These are phyloP conservation scores for Intellagama lesueurii DNA, from an alignment of 2,797 vertebrate genomes.

Conservation along the genomic window DNA sequence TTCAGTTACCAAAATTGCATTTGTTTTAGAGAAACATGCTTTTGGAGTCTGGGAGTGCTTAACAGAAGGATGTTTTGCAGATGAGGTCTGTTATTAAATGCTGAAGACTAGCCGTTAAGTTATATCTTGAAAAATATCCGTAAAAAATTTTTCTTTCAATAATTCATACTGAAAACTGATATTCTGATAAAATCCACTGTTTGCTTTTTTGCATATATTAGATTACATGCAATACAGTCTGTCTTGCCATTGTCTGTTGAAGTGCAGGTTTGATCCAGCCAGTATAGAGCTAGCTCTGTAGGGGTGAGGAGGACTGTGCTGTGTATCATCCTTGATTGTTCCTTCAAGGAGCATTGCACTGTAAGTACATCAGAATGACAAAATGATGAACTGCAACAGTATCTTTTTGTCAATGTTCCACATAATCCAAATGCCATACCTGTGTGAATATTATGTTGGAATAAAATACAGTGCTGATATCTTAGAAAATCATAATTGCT, in stretches of 20 bases:
- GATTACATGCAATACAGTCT: conserved; percentile 88
- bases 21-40: conserved; percentile 76
- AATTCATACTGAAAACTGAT: conserved; percentile 80
- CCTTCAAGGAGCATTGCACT: conserved; percentile 93
- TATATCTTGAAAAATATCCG: conserved; percentile 76
- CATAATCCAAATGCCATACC: conserved; percentile 83
- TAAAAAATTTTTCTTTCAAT: conserved; percentile 76
- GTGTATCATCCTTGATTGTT: conserved; percentile 93
- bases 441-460: conserved; percentile 86
- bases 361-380: conserved; percentile 97
- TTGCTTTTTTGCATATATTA: conserved; percentile 88
- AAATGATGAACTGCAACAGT: conserved; percentile 86
- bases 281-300: conserved; percentile 93
- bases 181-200: conserved; percentile 84
- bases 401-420: conserved; percentile 86
- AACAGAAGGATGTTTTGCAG: conserved; percentile 74
- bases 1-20: conserved; percentile 72
- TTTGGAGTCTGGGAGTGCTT: conserved; percentile 73
- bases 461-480: conserved; percentile 85
- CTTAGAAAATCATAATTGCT: conserved; percentile 78
- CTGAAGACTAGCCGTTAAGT: conserved; percentile 77
- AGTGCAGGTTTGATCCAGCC: conserved; percentile 90
- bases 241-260: conserved; percentile 93
- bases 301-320: conserved; percentile 93
- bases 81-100: conserved; percentile 81